Conservation (phyloP, 92 coral and sea anemone genomes). For the Isaurus tuberculatus region DNA sequence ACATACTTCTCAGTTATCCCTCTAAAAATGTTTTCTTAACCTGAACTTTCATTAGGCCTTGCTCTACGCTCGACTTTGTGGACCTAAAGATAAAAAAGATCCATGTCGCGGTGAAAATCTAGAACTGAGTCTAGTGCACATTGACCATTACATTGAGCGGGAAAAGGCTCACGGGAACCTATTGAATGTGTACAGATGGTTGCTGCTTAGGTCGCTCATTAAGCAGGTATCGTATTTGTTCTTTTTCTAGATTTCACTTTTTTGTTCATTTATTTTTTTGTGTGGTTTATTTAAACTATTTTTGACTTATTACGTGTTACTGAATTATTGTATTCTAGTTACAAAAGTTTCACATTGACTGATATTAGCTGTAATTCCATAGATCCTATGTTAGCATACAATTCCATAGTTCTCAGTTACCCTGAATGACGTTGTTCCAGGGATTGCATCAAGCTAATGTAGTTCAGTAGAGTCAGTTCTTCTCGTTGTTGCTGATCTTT, state of each 20-base stretch:
- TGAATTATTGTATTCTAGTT: too few species aligned
- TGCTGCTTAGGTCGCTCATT: conserved; percentile 75
- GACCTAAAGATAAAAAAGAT: conserved; percentile 80
- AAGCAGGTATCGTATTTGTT: conserved; percentile 61
- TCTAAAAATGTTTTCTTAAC: not conserved
- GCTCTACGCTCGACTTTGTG: conserved; percentile 75
- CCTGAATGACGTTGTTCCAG: too few species aligned
- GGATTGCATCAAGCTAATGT: too few species aligned
- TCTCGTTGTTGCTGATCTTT: too few species aligned
- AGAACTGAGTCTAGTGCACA: conserved; percentile 76
- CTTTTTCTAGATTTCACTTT: not conserved
- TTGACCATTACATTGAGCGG: conserved; percentile 77
- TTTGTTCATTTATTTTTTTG: not conserved
- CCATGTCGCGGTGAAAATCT: conserved; percentile 85
- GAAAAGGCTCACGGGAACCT: conserved; percentile 80
- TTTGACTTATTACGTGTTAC: too few species aligned
- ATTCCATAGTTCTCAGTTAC: too few species aligned
- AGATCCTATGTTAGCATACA: too few species aligned
- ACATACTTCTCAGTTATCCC: too few species aligned
- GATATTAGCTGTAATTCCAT: too few species aligned
- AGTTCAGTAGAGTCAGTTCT: too few species aligned
- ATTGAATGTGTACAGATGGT: conserved; percentile 77
- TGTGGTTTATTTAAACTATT: not conserved
- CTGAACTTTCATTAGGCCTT: conserved; percentile 57
- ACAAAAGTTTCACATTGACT: too few species aligned